A percentile compares a stretch with the other conserved stretches of the same genome.
Conservation (phyloP, 2,888 invertebrate species). For the Drosophila ezoana region DNA sequence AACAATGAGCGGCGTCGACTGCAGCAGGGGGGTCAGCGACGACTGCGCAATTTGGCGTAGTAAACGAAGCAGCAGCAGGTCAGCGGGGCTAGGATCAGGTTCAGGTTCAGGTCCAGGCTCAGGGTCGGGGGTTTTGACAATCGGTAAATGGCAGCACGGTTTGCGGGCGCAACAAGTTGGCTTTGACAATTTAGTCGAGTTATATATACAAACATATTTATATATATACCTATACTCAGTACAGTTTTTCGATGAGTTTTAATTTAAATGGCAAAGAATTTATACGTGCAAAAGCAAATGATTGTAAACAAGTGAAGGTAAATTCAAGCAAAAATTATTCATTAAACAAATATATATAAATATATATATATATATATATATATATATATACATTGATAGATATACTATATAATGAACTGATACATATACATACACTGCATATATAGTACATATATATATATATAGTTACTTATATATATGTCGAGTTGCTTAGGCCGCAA, state of each 20-base stretch:
- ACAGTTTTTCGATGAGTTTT: constrained; percentile 53
- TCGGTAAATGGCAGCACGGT: constrained; percentile 33
- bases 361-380: constrained; percentile 6
- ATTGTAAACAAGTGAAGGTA: constrained; percentile 19
- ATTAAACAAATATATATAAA: constrained; percentile 34
- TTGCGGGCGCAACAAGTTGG: constrained; percentile 13
- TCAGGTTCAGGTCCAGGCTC: background rate
- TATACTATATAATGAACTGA: constrained; percentile 75
- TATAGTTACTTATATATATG: constrained; percentile 33
- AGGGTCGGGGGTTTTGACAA: constrained; percentile 26
- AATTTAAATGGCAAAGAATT: constrained; percentile 47
- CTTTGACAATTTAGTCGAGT: constrained; percentile 8
- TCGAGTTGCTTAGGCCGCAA: constrained; percentile 55
- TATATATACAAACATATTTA: constrained; percentile 19
- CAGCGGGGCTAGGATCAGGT: too few relatives aligned
- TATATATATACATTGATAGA: constrained; percentile 54
- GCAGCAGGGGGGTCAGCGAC: constrained; percentile 59
- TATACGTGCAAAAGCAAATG: constrained; percentile 28
- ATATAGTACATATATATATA: constrained; percentile 49
- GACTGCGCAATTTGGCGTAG: constrained; percentile 71
- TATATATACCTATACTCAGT: constrained; percentile 29
- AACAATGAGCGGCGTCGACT: constrained; percentile 77
- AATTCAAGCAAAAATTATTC: constrained; percentile 39
- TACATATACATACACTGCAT: constrained; percentile 66
- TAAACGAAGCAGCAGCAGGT: constrained; percentile 11